Conservation (phyloP, 2,888 invertebrate species). For the Gnatocerus cornutus region DNA sequence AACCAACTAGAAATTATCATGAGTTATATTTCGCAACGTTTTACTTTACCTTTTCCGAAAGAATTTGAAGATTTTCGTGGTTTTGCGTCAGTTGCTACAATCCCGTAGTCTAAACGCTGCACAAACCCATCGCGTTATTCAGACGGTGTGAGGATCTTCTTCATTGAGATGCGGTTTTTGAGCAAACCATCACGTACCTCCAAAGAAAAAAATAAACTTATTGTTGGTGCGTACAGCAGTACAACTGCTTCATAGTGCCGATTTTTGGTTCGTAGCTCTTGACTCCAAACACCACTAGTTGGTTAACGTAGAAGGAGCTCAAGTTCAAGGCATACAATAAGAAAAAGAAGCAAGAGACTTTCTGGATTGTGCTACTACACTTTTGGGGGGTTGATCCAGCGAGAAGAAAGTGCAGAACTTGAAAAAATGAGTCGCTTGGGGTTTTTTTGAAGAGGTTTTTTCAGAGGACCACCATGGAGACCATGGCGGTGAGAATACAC, state of each 20-base stretch:
- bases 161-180: no score
- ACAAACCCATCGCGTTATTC: no score
- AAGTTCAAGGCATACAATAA: neutral
- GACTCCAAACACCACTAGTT: slow-evolving; percentile 15
- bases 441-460: neutral
- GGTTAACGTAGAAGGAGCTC: slow-evolving; percentile 12
- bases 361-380: neutral
- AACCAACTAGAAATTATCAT: no score
- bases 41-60: no score
- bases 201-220: no score
- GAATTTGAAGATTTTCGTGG: no score
- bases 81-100: no score
- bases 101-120: no score
- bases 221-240: slow-evolving; percentile 6
- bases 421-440: neutral
- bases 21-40: no score
- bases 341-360: slow-evolving; percentile 3
- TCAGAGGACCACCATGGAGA: slow-evolving; percentile 17
- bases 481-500: neutral
- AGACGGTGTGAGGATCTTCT: no score
- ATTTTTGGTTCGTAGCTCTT: slow-evolving; percentile 22
- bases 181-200: neutral
- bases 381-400: neutral
- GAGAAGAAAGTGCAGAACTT: neutral
- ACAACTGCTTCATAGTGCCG: neutral